These are phyloP conservation scores for Erinaceus europaeus DNA, from an alignment of 2,113 vertebrate species.

Conservation along the genomic window DNA sequence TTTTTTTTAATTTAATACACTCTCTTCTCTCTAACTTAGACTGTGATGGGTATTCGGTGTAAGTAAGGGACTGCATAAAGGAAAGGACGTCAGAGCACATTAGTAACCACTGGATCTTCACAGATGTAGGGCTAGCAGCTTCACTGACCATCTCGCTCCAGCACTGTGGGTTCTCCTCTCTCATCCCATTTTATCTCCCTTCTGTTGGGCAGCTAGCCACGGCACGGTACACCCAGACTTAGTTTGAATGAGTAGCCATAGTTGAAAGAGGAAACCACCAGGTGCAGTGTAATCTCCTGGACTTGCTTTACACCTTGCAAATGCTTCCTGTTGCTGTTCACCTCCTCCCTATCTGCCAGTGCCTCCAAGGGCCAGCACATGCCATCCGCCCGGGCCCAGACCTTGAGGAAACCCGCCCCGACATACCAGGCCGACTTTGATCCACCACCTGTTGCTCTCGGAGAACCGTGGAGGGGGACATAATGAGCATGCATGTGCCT, in stretches of 20 bases:
- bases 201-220: neutral
- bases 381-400: conserved; percentile 67
- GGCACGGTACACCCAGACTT: neutral
- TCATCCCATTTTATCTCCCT: neutral
- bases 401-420: conserved; percentile 72
- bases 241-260: conserved; percentile 27
- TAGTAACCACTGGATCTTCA: neutral
- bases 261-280: neutral
- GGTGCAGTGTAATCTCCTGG: neutral
- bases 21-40: too few relatives aligned
- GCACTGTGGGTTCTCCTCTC: neutral
- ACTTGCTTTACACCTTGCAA: conserved; percentile 64
- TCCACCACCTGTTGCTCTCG: conserved; percentile 79
- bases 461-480: conserved; percentile 77
- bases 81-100: neutral
- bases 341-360: conserved; percentile 55
- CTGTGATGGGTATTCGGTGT: neutral
- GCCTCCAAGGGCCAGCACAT: conserved; percentile 36
- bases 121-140: neutral
- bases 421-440: conserved; percentile 70
- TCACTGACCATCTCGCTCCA: neutral
- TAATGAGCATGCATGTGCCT: conserved; percentile 76
- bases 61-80: neutral
- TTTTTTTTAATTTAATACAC: too few relatives aligned
- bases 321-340: conserved; percentile 67